Conservation (phyloP, 1,140 invertebrate species). For the Drosophila pandora region DNA sequence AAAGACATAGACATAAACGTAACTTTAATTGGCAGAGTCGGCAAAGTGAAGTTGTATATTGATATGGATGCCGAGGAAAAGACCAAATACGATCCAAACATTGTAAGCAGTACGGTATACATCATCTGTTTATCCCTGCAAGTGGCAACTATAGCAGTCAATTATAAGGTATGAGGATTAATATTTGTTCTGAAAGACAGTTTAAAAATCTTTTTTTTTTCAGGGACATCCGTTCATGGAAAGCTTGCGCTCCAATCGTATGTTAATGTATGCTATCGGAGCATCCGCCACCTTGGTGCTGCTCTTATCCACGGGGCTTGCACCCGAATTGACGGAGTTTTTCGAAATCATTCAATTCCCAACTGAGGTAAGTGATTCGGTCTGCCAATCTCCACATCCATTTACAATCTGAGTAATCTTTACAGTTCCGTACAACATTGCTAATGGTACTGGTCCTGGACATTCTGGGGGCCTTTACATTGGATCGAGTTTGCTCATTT, state of each 20-base stretch:
- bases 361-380: constrained; percentile 87
- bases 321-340: constrained; percentile 91
- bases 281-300: constrained; percentile 90
- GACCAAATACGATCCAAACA: constrained; percentile 94
- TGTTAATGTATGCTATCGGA: constrained; percentile 94
- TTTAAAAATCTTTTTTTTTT: constrained; percentile 46
- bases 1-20: no score
- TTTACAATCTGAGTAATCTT: not conserved
- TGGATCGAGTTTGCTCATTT: constrained; percentile 94
- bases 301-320: constrained; percentile 89
- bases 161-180: constrained; percentile 93
- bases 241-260: constrained; percentile 95
- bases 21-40: constrained; percentile 74
- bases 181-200: no score
- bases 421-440: constrained; percentile 93
- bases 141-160: constrained; percentile 99
- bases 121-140: constrained; percentile 99
- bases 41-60: constrained; percentile 86
- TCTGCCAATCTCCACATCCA: not conserved
- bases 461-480: constrained; percentile 91
- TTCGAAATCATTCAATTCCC: constrained; percentile 97
- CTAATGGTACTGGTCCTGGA: constrained; percentile 92
- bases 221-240: constrained; percentile 99
- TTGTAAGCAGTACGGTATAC: constrained; percentile 99
- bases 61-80: constrained; percentile 88